These are phyloP conservation scores for Melanaphis sacchari DNA, from an alignment of 1,140 invertebrate genomes.

Conservation along the genomic window DNA sequence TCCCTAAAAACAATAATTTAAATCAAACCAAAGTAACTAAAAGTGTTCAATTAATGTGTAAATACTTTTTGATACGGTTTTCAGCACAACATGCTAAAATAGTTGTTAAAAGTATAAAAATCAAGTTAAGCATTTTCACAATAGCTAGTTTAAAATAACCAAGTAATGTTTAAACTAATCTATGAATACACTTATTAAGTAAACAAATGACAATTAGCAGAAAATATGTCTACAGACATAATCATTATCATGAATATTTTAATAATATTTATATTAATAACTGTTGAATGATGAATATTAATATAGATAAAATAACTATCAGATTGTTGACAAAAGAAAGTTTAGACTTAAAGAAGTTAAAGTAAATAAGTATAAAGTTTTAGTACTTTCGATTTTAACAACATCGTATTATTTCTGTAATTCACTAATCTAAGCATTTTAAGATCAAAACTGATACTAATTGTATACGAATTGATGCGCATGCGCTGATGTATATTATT, in stretches of 20 bases:
- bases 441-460: not conserved
- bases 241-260: not conserved
- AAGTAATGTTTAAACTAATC: not conserved
- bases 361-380: no score
- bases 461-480: not conserved
- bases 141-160: not conserved
- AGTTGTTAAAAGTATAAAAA: not conserved
- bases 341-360: no score
- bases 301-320: no score
- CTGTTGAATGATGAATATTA: not conserved
- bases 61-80: not conserved
- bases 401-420: not conserved
- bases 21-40: not conserved
- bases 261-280: not conserved
- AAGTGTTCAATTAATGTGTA: not conserved
- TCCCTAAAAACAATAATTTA: conserved; percentile 17
- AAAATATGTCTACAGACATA: not conserved
- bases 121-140: not conserved
- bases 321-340: no score
- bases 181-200: not conserved
- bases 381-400: no score
- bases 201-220: not conserved
- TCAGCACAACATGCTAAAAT: not conserved
- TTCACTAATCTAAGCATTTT: not conserved
- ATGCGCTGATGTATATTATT: not conserved